Conservation (phyloP, 2,888 invertebrate species). For the Sthenelais limicola region DNA sequence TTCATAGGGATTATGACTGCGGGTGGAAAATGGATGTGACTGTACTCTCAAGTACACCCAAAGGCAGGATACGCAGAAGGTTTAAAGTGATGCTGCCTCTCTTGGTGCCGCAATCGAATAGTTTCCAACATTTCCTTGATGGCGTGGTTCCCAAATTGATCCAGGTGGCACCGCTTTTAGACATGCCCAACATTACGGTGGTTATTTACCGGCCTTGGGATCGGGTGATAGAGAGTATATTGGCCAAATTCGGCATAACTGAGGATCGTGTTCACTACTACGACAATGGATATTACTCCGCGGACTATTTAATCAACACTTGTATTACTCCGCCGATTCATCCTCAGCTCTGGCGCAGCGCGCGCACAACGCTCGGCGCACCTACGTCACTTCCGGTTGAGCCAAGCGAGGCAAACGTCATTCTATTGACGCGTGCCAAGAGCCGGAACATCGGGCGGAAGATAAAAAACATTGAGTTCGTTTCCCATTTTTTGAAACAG, state of each 20-base stretch:
- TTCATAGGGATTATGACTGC: slow-evolving; percentile 34
- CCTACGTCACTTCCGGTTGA: neutral
- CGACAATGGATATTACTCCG: slow-evolving; percentile 25
- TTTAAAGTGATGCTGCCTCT: slow-evolving; percentile 40
- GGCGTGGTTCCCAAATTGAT: slow-evolving; percentile 48
- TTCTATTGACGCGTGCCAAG: slow-evolving; percentile 36
- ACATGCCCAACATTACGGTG: slow-evolving; percentile 30
- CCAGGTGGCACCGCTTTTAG: slow-evolving; percentile 33
- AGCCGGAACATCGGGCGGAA: slow-evolving; percentile 39
- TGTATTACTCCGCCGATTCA: slow-evolving; percentile 45
- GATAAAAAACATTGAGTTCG: slow-evolving; percentile 37
- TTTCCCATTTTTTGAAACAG: slow-evolving; percentile 15
- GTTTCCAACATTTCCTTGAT: slow-evolving; percentile 50
- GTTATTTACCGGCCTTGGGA: slow-evolving; percentile 42
- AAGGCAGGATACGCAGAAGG: slow-evolving; percentile 4
- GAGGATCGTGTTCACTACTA: slow-evolving; percentile 29
- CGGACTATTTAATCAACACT: slow-evolving; percentile 33
- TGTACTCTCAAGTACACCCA: neutral
- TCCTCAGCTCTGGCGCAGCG: slow-evolving; percentile 42
- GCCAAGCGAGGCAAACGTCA: neutral
- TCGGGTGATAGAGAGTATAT: slow-evolving; percentile 37
- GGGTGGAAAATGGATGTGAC: slow-evolving; percentile 37
- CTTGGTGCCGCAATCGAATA: slow-evolving; percentile 44
- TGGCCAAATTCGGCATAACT: slow-evolving; percentile 26
- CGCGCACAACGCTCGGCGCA: slow-evolving; percentile 23